These are phyloP conservation scores for Ptilorrhoa leucosticta DNA, from an alignment of 2,113 vertebrate species.

Conservation along the genomic window DNA sequence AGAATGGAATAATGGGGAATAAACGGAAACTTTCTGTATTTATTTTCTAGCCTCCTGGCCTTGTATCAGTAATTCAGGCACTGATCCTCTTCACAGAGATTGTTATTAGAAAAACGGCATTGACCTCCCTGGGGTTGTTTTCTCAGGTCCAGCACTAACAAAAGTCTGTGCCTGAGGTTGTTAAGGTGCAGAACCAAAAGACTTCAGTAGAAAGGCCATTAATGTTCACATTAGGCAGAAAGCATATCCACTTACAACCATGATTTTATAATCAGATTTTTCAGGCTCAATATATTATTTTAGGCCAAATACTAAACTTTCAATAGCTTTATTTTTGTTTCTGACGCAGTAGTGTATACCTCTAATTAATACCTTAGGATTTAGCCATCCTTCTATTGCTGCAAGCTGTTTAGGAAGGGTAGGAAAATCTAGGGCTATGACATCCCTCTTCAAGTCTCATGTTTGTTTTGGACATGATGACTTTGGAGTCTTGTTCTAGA, in stretches of 20 bases:
- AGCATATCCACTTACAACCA: not conserved
- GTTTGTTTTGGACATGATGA: not conserved
- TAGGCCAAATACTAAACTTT: not conserved
- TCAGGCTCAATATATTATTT: not conserved
- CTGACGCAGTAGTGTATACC: not conserved
- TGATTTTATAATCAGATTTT: not conserved
- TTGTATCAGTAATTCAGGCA: not conserved
- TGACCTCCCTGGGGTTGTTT: not conserved
- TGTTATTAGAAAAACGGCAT: not conserved
- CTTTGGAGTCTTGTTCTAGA: not conserved
- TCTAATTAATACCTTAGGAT: not conserved
- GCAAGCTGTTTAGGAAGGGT: not conserved
- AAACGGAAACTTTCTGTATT: not conserved
- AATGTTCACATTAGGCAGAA: not conserved
- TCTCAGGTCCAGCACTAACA: not conserved
- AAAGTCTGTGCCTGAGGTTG: not conserved
- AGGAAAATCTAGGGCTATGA: not conserved
- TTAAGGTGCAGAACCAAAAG: not conserved
- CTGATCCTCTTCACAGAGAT: not conserved
- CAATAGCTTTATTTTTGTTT: not conserved
- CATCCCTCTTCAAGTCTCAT: not conserved
- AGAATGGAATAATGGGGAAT: not conserved
- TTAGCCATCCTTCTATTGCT: not conserved
- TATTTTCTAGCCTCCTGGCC: not conserved
- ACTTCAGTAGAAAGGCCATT: not conserved